phyloP scores from a whole-genome alignment of 2,797 vertebrate species.

The Xerus rutilus region DNA sequence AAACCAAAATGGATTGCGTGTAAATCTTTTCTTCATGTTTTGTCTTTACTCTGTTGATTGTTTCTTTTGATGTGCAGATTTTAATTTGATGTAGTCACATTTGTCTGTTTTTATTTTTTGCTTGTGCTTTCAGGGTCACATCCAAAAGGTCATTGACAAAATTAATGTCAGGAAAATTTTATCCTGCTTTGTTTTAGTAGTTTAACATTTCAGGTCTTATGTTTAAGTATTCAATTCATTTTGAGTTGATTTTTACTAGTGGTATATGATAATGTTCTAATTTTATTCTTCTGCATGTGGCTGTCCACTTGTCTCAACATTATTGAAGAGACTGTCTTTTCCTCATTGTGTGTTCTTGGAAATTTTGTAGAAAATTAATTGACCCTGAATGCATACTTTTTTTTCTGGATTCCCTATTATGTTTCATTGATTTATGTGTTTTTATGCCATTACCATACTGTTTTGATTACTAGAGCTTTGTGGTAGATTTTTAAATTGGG shows the following conservation, averaged over 20 bases:
- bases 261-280: not conserved
- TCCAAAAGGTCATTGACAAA: not conserved
- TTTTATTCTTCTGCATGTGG: not conserved
- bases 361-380: not conserved
- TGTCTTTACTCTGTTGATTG: not conserved
- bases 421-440: not conserved
- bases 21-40: not conserved
- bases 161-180: not conserved
- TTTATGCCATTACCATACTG: not conserved
- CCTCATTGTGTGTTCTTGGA: not conserved
- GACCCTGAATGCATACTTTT: not conserved
- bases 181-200: not conserved
- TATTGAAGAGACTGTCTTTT: not conserved
- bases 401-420: not conserved
- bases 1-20: not conserved
- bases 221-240: not conserved
- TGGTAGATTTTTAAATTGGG: not conserved
- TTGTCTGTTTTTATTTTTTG: not conserved
- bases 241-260: not conserved
- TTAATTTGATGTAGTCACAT: not conserved
- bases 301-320: not conserved
- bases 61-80: not conserved
- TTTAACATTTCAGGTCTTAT: not conserved
- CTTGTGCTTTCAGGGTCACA: not conserved
- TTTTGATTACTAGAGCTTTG: not conserved